A percentile compares a stretch with the other conserved stretches of the same genome.
Conservation (phyloP, 1,140 invertebrate species). For the Tyrophagus putrescentiae region DNA sequence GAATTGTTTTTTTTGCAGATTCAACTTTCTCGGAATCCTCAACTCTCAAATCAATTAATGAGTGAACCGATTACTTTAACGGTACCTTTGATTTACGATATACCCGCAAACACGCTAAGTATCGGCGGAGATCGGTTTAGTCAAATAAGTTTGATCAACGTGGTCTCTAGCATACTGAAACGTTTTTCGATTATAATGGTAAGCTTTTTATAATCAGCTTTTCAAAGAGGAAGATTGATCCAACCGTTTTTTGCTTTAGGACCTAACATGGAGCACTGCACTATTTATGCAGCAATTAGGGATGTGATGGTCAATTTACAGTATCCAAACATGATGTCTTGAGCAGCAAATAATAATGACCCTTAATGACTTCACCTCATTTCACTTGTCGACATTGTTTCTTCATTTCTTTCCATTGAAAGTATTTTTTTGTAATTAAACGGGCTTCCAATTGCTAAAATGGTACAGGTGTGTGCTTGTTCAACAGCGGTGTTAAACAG, state of each 20-base stretch:
- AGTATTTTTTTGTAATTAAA: too few species aligned
- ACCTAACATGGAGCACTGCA: conserved; percentile 46
- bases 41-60: conserved; percentile 41
- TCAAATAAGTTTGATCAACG: conserved; percentile 24
- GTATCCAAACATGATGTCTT: too few species aligned
- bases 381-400: too few species aligned
- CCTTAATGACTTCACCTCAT: too few species aligned
- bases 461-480: too few species aligned
- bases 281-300: conserved; percentile 68
- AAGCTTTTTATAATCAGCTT: conserved; percentile 33
- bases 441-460: too few species aligned
- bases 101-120: conserved; percentile 63
- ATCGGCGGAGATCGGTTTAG: conserved; percentile 53
- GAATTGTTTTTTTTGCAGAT: conserved; percentile 42
- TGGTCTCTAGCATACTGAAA: conserved; percentile 47
- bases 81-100: conserved; percentile 73
- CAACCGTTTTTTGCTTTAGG: neutral
- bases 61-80: conserved; percentile 61
- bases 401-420: too few species aligned
- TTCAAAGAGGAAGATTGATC: neutral
- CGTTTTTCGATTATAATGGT: conserved; percentile 51
- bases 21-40: conserved; percentile 62
- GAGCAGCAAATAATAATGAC: too few species aligned
- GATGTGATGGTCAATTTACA: conserved; percentile 36
- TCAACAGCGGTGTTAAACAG: too few species aligned